Evolutionary conservation across 2,113 vertebrate species (phyloP).

Genomic region (Dasypus novemcinctus): DNA sequence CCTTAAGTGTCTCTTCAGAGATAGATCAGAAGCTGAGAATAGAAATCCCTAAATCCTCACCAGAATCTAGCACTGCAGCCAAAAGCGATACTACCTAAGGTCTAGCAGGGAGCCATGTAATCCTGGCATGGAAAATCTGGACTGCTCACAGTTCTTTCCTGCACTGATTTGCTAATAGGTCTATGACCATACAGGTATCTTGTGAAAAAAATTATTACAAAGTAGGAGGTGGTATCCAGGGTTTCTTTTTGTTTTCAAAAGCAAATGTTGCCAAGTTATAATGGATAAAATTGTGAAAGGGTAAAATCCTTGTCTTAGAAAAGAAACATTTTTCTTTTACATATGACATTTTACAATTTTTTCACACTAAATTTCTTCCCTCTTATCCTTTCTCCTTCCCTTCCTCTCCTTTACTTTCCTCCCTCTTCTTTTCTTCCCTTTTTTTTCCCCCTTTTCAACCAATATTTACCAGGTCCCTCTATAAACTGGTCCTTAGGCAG

Average conservation of each 20-base stretch:
- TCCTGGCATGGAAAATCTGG: not conserved
- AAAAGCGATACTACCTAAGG: not conserved
- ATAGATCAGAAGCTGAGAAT: not conserved
- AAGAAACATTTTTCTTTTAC: not conserved
- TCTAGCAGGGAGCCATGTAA: not conserved
- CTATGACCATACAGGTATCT: not conserved
- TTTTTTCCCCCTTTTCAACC: not conserved
- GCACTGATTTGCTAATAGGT: not conserved
- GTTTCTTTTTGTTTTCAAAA: constrained; percentile 20
- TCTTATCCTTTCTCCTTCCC: not conserved
- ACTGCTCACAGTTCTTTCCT: not conserved
- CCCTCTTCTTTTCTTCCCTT: not conserved
- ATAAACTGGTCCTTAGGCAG: not conserved
- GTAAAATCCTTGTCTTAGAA: not conserved
- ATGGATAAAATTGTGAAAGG: not conserved
- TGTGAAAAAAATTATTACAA: not conserved
- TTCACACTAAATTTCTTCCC: not conserved
- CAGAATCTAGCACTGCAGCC: not conserved
- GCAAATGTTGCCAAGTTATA: not conserved
- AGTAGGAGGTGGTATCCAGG: not conserved
- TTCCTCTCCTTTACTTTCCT: not conserved
- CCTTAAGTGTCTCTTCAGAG: not conserved
- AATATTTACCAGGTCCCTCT: not conserved
- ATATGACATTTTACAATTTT: not conserved
- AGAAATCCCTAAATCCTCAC: not conserved